Percentiles rank a stretch among this genome's conserved stretches.
Conservation (phyloP, 2,888 invertebrate species). For the Catocala nupta region DNA sequence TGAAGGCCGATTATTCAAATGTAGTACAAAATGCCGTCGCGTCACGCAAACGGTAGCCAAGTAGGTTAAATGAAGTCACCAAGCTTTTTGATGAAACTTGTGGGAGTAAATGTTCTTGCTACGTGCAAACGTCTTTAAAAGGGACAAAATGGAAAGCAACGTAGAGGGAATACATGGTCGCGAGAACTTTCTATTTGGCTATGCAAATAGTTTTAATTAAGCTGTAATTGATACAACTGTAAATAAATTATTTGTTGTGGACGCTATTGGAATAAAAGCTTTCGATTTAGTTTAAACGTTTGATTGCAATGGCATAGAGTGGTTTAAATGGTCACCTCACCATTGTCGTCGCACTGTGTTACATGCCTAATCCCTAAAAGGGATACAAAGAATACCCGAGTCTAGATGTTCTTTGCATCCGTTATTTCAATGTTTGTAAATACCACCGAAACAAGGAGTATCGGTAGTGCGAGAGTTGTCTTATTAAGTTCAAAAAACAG, state of each 20-base stretch:
- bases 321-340: no score
- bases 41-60: conserved; percentile 70
- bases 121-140: conserved; percentile 62
- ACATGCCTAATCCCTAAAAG: no score
- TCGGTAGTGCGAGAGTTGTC: no score
- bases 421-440: no score
- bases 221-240: conserved; percentile 39
- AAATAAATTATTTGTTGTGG: conserved; percentile 23
- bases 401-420: no score
- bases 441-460: no score
- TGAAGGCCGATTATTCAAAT: conserved; percentile 74
- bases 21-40: conserved; percentile 76
- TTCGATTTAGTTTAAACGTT: no score
- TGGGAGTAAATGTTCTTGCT: conserved; percentile 57
- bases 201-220: conserved; percentile 50
- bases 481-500: no score
- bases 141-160: conserved; percentile 70
- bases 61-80: conserved; percentile 73
- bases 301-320: no score
- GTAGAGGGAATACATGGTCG: conserved; percentile 50
- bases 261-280: conserved; percentile 28
- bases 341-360: no score
- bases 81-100: conserved; percentile 64
- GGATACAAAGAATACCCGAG: no score
- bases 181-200: conserved; percentile 48